Base-by-base conservation (phyloP, 1,140 invertebrate species). In the Drosophila santomea region DNA sequence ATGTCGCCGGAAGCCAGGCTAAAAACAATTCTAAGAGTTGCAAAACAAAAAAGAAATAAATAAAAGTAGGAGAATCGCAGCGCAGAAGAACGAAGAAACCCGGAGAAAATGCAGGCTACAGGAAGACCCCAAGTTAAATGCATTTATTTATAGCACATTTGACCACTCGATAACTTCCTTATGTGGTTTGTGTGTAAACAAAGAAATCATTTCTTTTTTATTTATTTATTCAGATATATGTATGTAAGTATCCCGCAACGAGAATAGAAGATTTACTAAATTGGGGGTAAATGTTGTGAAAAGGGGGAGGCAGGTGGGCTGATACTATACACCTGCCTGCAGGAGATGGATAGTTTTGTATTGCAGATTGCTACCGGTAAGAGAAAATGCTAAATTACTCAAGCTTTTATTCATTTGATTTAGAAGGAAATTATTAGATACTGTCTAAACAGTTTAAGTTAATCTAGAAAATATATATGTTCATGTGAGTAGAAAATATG, bases 1-100 rank as follows among this genome's bases (percentile, higher is more conserved):
- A 83, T 82, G 83, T 86, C 79, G 83, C 83, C 83, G 83, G 83
- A 86, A 86, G 83, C 84, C 74, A 83, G 71, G 57, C 60, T 71
- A 68, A 82, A 74, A 72, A 51, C 48, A 51, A 51, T 51, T 51
- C 48, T 35, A 35, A 35, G n/a, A 51, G 38, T 3, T 58, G 43
- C n/a, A 68, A 57, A 43, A 50, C n/a, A 68, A 57, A 43, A 72
- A 43, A 54, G 32, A 78, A 85, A 81, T 86, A 75, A 79, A 86
- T 32, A 81, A 75, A 66, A 52, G 55, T 20, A 28, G 14, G 10
- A 57, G 52, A 71, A 71, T 50, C 23, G 36, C 15, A 32, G 23
- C 55, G 14, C 51, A 43, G 12, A 48, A 43, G 12, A 48, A 10
- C 12, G 41, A 17, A 25, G 36, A 20, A 17, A 3, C 11, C 32